phyloP scores from a whole-genome alignment of 2,797 vertebrate species.

The Bufotes viridis region DNA sequence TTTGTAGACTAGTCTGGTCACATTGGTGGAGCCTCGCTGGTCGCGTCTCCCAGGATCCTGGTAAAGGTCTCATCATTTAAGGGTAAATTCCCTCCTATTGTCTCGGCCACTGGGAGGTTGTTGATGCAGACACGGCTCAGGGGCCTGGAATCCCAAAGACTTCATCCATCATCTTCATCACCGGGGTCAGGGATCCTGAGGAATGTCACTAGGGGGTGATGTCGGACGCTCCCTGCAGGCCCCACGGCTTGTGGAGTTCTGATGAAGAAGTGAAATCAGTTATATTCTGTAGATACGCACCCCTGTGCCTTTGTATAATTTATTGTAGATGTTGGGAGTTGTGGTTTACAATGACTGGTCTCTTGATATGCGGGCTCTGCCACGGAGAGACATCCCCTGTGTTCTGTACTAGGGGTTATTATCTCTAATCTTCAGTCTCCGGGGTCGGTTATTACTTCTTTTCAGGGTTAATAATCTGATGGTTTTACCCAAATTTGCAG shows the following conservation, averaged over 20 bases:
- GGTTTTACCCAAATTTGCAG: constrained; percentile 12
- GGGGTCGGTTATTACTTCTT: neutral
- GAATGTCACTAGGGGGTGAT: constrained; percentile 8
- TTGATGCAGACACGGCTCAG: constrained; percentile 63
- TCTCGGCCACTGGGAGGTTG: constrained; percentile 60
- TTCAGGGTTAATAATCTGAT: constrained; percentile 31
- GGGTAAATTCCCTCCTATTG: constrained; percentile 67
- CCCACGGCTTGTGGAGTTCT: neutral
- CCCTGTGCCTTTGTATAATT: no score
- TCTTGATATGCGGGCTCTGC: neutral
- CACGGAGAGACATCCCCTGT: neutral
- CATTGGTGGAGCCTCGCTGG: neutral
- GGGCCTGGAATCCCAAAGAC: constrained; percentile 60
- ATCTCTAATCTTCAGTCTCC: constrained; percentile 6
- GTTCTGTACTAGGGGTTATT: neutral
- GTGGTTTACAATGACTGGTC: neutral
- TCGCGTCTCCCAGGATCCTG: constrained; percentile 69
- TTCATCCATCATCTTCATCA: constrained; percentile 35
- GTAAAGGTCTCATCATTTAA: constrained; percentile 65
- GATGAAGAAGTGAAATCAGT: no score
- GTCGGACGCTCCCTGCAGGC: neutral
- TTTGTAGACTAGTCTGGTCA: neutral
- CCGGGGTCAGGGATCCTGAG: constrained; percentile 9
- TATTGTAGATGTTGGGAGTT: neutral
- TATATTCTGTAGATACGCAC: no score